phyloP scores from a whole-genome alignment of 2,797 vertebrate species.

The Brotogeris chrysoptera region DNA sequence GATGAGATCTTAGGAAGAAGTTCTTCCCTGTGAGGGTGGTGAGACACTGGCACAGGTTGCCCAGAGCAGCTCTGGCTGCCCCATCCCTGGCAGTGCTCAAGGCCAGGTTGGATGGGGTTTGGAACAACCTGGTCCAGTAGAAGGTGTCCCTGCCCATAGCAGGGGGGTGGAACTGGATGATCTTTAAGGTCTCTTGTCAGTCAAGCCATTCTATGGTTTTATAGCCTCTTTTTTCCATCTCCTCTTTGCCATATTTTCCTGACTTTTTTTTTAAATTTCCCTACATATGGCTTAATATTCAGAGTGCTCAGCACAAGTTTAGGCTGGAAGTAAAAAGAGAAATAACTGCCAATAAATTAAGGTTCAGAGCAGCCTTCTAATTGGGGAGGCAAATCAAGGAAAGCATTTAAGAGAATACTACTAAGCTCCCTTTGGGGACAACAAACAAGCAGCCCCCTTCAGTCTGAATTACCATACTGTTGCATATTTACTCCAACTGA shows the following conservation, averaged over 20 bases:
- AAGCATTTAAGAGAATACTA: neutral
- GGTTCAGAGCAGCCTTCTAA: neutral
- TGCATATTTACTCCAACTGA: neutral
- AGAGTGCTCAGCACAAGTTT: neutral
- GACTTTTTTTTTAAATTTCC: neutral
- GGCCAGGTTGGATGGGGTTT: neutral
- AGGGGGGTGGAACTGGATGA: neutral
- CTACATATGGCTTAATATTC: neutral
- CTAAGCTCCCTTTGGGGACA: neutral
- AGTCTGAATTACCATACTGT: neutral
- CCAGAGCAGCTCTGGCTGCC: neutral
- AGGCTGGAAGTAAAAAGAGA: neutral
- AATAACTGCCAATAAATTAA: neutral
- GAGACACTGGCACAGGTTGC: neutral
- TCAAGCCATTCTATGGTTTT: neutral
- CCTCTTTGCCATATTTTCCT: neutral
- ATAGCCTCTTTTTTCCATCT: neutral
- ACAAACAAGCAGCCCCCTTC: neutral
- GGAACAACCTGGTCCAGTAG: neutral
- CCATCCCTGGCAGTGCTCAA: neutral
- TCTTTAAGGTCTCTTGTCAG: neutral
- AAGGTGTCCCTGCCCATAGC: neutral
- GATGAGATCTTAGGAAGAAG: neutral
- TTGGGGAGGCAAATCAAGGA: neutral
- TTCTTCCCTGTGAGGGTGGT: neutral